Percentiles rank a stretch among this genome's conserved stretches.
phyloP scores from a whole-genome alignment of 1,140 invertebrate species.

The Ctenoplectra terminalis region DNA sequence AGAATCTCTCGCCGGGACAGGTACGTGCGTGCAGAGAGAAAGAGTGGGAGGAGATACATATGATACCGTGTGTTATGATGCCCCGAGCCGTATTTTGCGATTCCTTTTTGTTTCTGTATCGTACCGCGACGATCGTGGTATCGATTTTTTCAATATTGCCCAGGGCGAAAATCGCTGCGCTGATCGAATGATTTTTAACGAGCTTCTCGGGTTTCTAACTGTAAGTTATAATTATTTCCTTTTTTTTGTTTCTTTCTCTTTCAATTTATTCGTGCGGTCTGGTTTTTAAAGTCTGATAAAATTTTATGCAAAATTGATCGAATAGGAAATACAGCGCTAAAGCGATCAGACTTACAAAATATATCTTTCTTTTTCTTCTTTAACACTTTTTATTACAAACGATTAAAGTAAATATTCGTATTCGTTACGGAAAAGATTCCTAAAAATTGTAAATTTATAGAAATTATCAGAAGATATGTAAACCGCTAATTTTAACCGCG shows the following conservation, averaged over 20 bases:
- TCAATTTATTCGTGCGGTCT: no score
- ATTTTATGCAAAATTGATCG: background rate
- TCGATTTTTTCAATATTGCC: background rate
- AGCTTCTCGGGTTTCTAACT: background rate
- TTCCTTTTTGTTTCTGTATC: accelerated
- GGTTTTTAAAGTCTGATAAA: background rate
- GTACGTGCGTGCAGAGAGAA: background rate
- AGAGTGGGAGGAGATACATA: background rate
- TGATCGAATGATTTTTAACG: background rate
- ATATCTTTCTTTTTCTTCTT: no score
- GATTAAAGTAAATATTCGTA: no score
- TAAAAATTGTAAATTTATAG: no score
- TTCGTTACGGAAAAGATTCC: no score
- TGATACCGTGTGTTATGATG: no score
- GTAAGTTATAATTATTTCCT: background rate
- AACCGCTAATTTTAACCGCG: no score
- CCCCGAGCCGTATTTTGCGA: background rate
- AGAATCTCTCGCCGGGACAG: background rate
- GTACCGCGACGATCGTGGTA: background rate
- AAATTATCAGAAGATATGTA: no score
- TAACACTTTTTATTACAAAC: no score
- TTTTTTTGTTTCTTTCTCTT: no score
- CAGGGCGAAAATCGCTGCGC: background rate
- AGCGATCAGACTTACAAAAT: no score
- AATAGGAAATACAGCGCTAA: background rate